These are phyloP conservation scores for Andrena fulva DNA, from an alignment of 2,888 invertebrate species.

Conservation along the genomic window DNA sequence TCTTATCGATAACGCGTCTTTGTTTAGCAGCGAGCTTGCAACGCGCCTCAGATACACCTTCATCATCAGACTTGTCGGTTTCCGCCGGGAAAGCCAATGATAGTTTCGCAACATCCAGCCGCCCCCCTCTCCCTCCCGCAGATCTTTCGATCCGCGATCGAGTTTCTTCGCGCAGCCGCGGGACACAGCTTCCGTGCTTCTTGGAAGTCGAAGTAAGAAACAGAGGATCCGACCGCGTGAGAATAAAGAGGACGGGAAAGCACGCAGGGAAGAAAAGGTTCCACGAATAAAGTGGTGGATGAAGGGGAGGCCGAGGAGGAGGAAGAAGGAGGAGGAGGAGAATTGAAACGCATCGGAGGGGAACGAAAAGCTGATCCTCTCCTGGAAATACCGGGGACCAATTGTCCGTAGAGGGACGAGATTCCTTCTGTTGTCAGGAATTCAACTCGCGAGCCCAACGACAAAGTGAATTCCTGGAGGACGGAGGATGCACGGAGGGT, in stretches of 20 bases:
- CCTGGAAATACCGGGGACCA: conserved; percentile 69
- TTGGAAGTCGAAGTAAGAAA: conserved; percentile 62
- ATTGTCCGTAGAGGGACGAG: conserved; percentile 71
- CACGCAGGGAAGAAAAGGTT: conserved; percentile 57
- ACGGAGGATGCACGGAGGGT: conserved; percentile 55
- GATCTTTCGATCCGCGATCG: conserved; percentile 4
- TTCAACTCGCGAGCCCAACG: conserved; percentile 72
- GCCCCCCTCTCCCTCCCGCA: conserved; percentile 6
- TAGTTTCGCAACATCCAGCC: conserved; percentile 21
- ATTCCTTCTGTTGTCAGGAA: conserved; percentile 75
- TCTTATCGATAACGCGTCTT: not conserved
- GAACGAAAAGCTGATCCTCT: conserved; percentile 74
- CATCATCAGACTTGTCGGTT: not conserved
- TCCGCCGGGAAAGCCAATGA: not conserved
- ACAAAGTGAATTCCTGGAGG: conserved; percentile 70
- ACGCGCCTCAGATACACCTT: not conserved
- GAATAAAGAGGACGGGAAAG: conserved; percentile 59
- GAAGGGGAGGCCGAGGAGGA: conserved; percentile 38
- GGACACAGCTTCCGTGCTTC: conserved; percentile 22
- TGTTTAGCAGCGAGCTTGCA: not conserved
- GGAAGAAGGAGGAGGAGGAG: conserved; percentile 46
- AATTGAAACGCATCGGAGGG: conserved; percentile 71
- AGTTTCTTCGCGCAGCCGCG: not conserved
- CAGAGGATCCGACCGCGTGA: conserved; percentile 67
- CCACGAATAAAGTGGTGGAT: conserved; percentile 46